Conservation (phyloP, 2,888 invertebrate species). For the Lamellibrachia satsuma region DNA sequence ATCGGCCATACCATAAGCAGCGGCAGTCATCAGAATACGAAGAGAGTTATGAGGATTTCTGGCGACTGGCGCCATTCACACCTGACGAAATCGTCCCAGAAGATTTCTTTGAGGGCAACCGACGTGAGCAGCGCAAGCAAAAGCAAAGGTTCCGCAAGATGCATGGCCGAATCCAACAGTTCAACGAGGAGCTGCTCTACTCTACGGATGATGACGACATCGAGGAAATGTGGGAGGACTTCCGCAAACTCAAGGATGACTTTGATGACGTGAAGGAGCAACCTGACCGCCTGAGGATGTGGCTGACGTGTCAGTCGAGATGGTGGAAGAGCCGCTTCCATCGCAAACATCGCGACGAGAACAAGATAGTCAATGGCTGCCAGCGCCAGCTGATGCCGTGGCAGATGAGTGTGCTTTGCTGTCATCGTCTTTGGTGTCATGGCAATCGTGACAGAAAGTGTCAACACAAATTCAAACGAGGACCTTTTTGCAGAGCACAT, state of each 20-base stretch:
- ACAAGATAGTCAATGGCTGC: conserved; percentile 36
- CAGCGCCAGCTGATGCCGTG: conserved; percentile 39
- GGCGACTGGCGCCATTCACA: conserved; percentile 34
- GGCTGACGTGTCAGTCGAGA: conserved; percentile 40
- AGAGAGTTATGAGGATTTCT: conserved; percentile 37
- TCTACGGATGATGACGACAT: conserved; percentile 42
- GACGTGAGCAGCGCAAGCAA: conserved; percentile 38
- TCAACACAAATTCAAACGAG: not conserved
- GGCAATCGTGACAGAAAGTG: not conserved
- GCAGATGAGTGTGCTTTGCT: conserved; percentile 38
- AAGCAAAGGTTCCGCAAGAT: conserved; percentile 35
- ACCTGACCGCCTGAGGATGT: conserved; percentile 35
- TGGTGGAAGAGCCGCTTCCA: conserved; percentile 42
- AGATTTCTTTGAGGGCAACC: conserved; percentile 40
- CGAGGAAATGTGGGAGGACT: conserved; percentile 42
- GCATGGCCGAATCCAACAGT: conserved; percentile 34
- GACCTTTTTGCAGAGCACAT: not conserved
- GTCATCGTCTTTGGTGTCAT: not conserved
- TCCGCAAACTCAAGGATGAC: conserved; percentile 41
- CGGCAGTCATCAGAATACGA: conserved; percentile 27
- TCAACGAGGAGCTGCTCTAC: conserved; percentile 38
- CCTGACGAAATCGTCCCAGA: conserved; percentile 40
- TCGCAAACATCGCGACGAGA: conserved; percentile 36
- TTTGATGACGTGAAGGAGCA: conserved; percentile 30
- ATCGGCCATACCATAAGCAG: conserved; percentile 38